Evolutionary conservation across 2,888 invertebrate genomes (phyloP), one percentile per base, ranked within the genome.

Genomic region (Mechanitis messenoides): DNA sequence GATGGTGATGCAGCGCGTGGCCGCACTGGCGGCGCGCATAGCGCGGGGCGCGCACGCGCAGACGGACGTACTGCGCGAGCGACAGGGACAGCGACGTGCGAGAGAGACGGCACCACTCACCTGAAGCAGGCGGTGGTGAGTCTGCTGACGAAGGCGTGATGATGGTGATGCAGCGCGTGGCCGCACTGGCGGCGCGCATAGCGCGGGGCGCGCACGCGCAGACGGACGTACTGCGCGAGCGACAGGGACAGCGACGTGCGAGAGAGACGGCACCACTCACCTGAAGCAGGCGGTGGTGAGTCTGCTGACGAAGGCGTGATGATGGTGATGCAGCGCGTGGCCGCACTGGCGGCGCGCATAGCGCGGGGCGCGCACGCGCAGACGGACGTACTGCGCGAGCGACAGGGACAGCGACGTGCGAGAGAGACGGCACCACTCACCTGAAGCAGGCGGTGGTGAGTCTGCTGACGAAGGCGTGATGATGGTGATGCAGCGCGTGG

Each of bases 61-160:
- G 91, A 77, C 95, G 96, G 69, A 98, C 87, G 84, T 96, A 98
- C 84, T 97, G 98, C 46, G 96, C 97, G 79, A 97, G 95, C 0
- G 98, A 97, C 70, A 96, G 91, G 12, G 94, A 92, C 93, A 96
- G 95, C 2, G 97, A 93, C 71, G 95, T 94, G 56, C 92, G 88
- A 1, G 94, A 93, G 89, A 97, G 93, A 1, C 94, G 93, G 69
- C 73, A 55, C 46, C 33, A 56, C 92, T 75, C 92, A 95, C 91
- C 94, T 94, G 84, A 98, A 97, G 60, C 95, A 94, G 0, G 97
- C 97, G 0, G 98, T 94, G 71, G 95, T 94, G 73, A 96, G 95
- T 33, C 93, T 92, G 65, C 92, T 93, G 0, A 95, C 95, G 85
- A 98, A 98, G 83, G 97, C 97, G 83, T 98, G 98, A 70, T 93